Evolutionary conservation across 2,888 invertebrate species (phyloP).

Genomic region (Latrodectus elegans): DNA sequence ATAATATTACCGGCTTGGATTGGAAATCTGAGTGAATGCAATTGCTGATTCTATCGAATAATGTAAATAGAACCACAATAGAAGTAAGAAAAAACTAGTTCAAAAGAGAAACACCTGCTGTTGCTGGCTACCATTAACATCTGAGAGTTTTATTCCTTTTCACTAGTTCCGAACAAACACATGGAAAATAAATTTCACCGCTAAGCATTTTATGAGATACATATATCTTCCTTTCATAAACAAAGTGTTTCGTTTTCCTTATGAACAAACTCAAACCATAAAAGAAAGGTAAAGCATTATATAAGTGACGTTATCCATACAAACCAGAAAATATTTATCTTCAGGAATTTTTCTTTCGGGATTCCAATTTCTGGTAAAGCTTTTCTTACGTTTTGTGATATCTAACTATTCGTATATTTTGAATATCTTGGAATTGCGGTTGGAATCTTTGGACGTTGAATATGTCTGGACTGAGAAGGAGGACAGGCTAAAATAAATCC

Average conservation of each 20-base stretch:
- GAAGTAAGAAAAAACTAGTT: too few species aligned
- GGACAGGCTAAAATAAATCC: conserved; percentile 34
- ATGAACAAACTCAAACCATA: neutral
- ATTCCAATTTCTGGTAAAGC: conserved; percentile 53
- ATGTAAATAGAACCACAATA: conserved; percentile 27
- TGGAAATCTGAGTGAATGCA: conserved; percentile 12
- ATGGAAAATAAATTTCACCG: too few species aligned
- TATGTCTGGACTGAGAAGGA: neutral
- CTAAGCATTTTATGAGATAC: too few species aligned
- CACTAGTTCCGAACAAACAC: too few species aligned
- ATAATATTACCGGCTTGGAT: neutral
- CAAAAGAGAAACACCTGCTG: too few species aligned
- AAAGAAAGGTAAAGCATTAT: conserved; percentile 5
- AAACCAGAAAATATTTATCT: conserved; percentile 16
- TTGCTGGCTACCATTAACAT: too few species aligned
- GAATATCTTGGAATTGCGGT: conserved; percentile 38
- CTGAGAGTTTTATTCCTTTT: too few species aligned
- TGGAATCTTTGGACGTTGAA: neutral
- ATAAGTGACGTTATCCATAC: neutral
- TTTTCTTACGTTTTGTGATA: conserved; percentile 31
- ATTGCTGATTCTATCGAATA: conserved; percentile 22
- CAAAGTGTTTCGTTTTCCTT: too few species aligned
- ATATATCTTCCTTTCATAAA: too few species aligned
- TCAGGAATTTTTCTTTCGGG: conserved; percentile 1
- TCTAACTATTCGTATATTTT: conserved; percentile 27